Conservation (phyloP, 2,888 invertebrate genomes). For the Anaspis maculata region DNA sequence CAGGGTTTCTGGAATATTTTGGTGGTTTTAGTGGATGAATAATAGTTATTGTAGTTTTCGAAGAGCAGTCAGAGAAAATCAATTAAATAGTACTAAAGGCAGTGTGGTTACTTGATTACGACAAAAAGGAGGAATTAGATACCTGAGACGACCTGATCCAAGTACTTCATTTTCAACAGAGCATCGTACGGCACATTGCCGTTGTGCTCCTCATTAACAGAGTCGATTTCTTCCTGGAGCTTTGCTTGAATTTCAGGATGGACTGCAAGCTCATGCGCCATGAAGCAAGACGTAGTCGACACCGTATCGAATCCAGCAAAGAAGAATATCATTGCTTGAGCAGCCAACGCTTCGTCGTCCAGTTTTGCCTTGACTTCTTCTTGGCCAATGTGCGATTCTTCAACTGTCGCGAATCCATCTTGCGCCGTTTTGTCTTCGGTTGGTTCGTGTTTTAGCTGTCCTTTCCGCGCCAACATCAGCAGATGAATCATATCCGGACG, state of each 20-base stretch:
- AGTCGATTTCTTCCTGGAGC: conserved; percentile 41
- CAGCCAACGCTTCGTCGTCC: conserved; percentile 2
- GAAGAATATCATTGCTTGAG: conserved; percentile 9
- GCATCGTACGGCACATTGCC: conserved; percentile 40
- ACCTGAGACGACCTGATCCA: conserved; percentile 43
- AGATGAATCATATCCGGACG: conserved; percentile 51
- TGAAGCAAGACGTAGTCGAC: conserved; percentile 40
- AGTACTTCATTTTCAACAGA: conserved; percentile 43
- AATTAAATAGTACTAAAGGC: too few species aligned
- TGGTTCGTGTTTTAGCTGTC: conserved; percentile 9
- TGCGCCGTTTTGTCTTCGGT: conserved; percentile 6
- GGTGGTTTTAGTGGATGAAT: too few species aligned
- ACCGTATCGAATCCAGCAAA: conserved; percentile 45
- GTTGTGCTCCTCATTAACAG: conserved; percentile 7
- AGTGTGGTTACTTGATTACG: too few species aligned
- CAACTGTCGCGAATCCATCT: conserved; percentile 21
- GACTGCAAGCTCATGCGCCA: conserved; percentile 48
- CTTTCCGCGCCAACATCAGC: conserved; percentile 40
- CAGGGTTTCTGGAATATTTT: conserved; percentile 6
- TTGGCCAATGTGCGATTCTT: conserved; percentile 12
- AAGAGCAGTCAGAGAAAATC: too few species aligned
- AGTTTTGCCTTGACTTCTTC: background rate
- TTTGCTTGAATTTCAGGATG: conserved; percentile 50
- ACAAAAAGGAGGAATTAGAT: too few species aligned
- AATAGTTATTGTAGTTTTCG: too few species aligned